These are phyloP conservation scores for Mormoops blainvillei DNA, from an alignment of 2,113 vertebrate species.

Conservation along the genomic window DNA sequence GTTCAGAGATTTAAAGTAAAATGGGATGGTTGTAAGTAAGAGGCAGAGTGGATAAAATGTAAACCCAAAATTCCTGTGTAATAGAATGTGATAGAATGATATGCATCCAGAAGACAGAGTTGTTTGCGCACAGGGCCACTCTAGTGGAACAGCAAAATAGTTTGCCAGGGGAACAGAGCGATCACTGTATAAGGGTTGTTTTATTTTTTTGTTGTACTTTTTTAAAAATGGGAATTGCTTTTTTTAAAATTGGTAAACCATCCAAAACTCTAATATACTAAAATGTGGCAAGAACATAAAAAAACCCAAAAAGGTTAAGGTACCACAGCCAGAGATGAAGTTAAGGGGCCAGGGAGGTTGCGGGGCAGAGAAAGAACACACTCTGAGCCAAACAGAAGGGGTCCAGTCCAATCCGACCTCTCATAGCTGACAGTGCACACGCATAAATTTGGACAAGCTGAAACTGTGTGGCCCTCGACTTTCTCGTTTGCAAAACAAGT, in stretches of 20 bases:
- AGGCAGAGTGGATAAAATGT: neutral
- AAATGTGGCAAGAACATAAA: neutral
- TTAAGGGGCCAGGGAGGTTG: no score
- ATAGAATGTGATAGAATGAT: neutral
- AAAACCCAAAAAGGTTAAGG: neutral
- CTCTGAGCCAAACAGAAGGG: neutral
- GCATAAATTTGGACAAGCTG: neutral
- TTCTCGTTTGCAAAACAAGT: neutral
- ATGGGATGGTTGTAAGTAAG: neutral
- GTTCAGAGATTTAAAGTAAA: neutral
- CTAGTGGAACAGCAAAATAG: neutral
- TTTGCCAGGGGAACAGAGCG: neutral
- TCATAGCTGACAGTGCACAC: fast-evolving
- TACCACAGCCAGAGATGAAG: neutral
- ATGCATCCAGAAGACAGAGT: neutral
- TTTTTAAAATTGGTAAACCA: neutral
- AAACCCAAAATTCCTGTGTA: neutral
- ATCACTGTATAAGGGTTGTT: neutral
- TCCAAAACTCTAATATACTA: neutral
- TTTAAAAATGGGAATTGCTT: neutral
- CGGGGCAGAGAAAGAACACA: neutral
- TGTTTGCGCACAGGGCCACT: neutral
- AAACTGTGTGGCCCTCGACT: neutral
- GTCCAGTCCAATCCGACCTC: neutral
- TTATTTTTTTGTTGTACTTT: neutral